A percentile compares a stretch with the other conserved stretches of the same genome.
These are phyloP conservation scores for Papilio dardanus DNA, from an alignment of 1,140 invertebrate species.

Conservation along the genomic window DNA sequence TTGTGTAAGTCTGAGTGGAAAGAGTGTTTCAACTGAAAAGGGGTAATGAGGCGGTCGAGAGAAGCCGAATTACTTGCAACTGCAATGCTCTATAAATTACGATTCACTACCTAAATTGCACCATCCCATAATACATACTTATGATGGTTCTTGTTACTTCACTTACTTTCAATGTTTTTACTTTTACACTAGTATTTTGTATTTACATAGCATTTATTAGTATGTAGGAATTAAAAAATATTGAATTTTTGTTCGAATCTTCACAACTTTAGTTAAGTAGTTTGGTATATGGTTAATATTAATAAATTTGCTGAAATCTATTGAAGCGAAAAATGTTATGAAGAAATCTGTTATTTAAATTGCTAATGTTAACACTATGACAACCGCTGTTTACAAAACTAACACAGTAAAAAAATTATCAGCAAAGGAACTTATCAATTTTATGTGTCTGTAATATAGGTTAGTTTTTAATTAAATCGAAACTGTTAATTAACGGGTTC, in stretches of 20 bases:
- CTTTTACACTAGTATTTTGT: no score
- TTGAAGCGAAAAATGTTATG: background rate
- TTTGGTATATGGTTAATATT: background rate
- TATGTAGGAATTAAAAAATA: no score
- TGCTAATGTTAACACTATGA: constrained; percentile 11
- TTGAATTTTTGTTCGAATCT: no score
- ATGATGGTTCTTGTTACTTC: constrained; percentile 10
- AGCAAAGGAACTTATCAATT: background rate
- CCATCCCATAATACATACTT: background rate
- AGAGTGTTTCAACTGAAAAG: constrained; percentile 79
- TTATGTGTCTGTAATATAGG: background rate
- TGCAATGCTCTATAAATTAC: constrained; percentile 59
- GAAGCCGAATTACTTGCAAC: constrained; percentile 73
- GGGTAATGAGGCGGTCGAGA: constrained; percentile 78
- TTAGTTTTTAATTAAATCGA: background rate
- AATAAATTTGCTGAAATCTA: background rate
- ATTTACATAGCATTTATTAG: background rate
- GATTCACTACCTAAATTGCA: constrained; percentile 41
- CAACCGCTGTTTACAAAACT: background rate
- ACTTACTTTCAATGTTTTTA: no score
- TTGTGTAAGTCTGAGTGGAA: constrained; percentile 79
- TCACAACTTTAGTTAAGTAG: no score
- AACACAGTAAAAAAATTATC: background rate
- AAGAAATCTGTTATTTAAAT: constrained; percentile 1
- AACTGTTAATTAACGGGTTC: constrained; percentile 47